Base-by-base conservation (phyloP, 2,888 invertebrate genomes). In the Cheilosia vernalis region DNA sequence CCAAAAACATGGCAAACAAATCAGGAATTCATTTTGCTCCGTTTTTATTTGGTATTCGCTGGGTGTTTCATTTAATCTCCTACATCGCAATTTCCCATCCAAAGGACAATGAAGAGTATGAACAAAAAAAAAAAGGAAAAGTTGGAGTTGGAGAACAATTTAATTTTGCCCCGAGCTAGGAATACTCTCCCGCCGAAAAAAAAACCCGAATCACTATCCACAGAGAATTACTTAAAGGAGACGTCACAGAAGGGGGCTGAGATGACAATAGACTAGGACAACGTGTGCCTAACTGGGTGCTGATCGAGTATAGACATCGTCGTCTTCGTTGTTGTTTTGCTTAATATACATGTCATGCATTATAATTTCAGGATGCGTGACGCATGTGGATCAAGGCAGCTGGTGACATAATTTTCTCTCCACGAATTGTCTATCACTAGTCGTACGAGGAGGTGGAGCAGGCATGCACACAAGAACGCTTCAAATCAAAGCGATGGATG, bases 231-330 rank as follows among this genome's bases (percentile, higher is more conserved):
- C 37, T 37, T 13, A 37, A 37, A 37, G 37, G 4, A 13, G 37
- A 13, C 4, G 37, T 37, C 37, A 13, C 13, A 37, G 37, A 37
- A 30, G 9, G 30, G 9, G 30, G 30, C 30, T 30, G 13, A 37
- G 40, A 58, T 63, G 67, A 78, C 74, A 64, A 69, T 53, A 21
- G 53, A 79, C 51, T 63, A 64, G 13, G 79, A 79, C 63, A 60
- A 79, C 63, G 69, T 70, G 79, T 64, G 79, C 56, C 56, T 63
- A 76, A 55, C 53, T 53, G 40, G 69, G 51, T 81, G 63, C 10
- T 27, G 37, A 60, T 40, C 44, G n/a, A 60, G 58, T 60, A 58
- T 69, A 66, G 80, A 61, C 74, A 7, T 30, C 7, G 30, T 30
- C 13, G 37, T 37, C 37, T 13, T 37, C 10, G 33, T 10, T 10